phyloP scores from a whole-genome alignment of 2,888 invertebrate species.

The Cheilosia impressa region DNA sequence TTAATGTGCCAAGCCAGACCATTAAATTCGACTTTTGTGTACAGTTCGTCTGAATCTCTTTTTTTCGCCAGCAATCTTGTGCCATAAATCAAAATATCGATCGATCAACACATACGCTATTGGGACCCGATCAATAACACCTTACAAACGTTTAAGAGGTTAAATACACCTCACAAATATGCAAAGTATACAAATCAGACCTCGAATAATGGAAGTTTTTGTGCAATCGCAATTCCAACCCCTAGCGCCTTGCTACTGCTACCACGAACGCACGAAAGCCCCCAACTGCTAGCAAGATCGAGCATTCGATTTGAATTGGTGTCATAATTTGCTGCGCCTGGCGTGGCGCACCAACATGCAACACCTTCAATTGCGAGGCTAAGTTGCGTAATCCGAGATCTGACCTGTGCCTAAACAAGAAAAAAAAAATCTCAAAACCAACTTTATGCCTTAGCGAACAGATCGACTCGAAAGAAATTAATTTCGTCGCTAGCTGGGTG shows the following conservation, averaged over 20 bases:
- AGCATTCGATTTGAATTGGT: conserved; percentile 57
- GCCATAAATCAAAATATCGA: conserved; percentile 42
- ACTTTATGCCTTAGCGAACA: conserved; percentile 25
- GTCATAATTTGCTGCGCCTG: conserved; percentile 64
- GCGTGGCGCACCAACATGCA: conserved; percentile 57
- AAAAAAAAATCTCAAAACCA: not conserved
- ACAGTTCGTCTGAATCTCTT: not conserved
- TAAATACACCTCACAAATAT: conserved; percentile 20
- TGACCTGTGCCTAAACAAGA: not conserved
- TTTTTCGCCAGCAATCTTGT: not conserved
- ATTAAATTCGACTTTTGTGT: conserved; percentile 21
- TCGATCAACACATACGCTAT: conserved; percentile 26
- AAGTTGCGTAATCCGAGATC: conserved; percentile 56
- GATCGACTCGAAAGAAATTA: conserved; percentile 58
- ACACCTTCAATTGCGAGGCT: conserved; percentile 58
- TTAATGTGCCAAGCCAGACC: conserved; percentile 8
- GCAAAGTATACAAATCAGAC: too few species aligned
- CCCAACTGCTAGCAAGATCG: conserved; percentile 59
- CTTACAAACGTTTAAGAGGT: conserved; percentile 22
- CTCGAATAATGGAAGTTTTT: conserved; percentile 1
- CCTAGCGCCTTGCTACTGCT: conserved; percentile 30
- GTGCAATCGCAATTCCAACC: conserved; percentile 32
- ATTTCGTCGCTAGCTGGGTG: conserved; percentile 61
- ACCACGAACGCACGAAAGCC: conserved; percentile 41
- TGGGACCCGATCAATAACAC: conserved; percentile 42